Evolutionary conservation across 2,797 vertebrate species (phyloP).

Genomic region (Argya squamiceps): DNA sequence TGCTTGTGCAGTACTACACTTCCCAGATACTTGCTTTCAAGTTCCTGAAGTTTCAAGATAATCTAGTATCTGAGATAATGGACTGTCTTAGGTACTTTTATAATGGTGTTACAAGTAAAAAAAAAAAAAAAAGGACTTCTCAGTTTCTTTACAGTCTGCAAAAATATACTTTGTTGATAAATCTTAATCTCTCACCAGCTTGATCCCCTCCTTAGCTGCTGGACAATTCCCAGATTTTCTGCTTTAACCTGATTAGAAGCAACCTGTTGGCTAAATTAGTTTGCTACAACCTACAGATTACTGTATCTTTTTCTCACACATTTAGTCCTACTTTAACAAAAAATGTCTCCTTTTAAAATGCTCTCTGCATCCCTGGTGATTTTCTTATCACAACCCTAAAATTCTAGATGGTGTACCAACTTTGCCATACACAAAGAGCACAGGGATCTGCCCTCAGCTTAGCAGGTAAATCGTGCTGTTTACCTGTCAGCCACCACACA

Average conservation of each 20-base stretch:
- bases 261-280: background rate
- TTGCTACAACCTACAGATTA: background rate
- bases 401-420: background rate
- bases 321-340: background rate
- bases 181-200: background rate
- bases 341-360: background rate
- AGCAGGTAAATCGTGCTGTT: rapidly evolving
- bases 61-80: slow-evolving; percentile 13
- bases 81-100: slow-evolving; percentile 28
- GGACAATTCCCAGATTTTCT: background rate
- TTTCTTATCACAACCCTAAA: background rate
- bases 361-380: background rate
- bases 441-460: background rate
- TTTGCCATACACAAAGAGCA: background rate
- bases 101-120: background rate
- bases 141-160: slow-evolving; percentile 8
- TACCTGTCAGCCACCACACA: background rate
- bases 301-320: background rate
- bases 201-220: background rate
- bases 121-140: background rate
- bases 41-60: slow-evolving; percentile 63
- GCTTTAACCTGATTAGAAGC: background rate
- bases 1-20: slow-evolving; percentile 35
- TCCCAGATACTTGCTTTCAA: slow-evolving; percentile 39
- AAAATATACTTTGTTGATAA: slow-evolving; percentile 33